Evolutionary conservation across 1,140 invertebrate species (phyloP).

Genomic region (Gryon sp.): DNA sequence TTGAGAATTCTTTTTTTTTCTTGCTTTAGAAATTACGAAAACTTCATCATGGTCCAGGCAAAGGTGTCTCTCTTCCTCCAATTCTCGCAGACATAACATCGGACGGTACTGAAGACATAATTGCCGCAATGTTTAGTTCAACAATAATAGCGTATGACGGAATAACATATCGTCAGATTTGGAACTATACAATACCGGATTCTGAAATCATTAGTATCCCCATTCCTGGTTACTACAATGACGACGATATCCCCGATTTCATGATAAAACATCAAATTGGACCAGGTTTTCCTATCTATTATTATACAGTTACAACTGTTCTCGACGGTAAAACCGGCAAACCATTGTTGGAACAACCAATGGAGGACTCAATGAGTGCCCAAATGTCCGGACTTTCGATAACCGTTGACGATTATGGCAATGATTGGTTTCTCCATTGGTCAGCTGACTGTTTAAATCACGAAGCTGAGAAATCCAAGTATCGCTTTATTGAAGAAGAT

Average conservation of each 20-base stretch:
- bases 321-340: conserved; percentile 85
- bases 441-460: conserved; percentile 83
- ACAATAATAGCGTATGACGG: conserved; percentile 88
- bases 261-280: conserved; percentile 89
- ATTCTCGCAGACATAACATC: conserved; percentile 87
- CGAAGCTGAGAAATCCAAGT: conserved; percentile 75
- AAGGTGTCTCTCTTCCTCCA: conserved; percentile 83
- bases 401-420: conserved; percentile 83
- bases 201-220: conserved; percentile 86
- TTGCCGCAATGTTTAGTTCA: conserved; percentile 86
- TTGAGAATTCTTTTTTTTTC: not conserved
- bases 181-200: conserved; percentile 85
- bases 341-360: conserved; percentile 82
- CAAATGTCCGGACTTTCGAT: conserved; percentile 85
- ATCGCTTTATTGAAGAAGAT: conserved; percentile 80
- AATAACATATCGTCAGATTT: conserved; percentile 83
- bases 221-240: conserved; percentile 89
- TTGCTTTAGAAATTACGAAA: conserved; percentile 71
- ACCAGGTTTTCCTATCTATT: conserved; percentile 87
- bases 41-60: conserved; percentile 76
- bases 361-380: conserved; percentile 84
- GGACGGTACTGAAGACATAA: conserved; percentile 87
- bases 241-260: conserved; percentile 90
- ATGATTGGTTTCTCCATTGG: conserved; percentile 89
- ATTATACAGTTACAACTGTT: conserved; percentile 86